A percentile compares a stretch with the other conserved stretches of the same genome.
phyloP scores from a whole-genome alignment of 1,140 invertebrate species.

The Temnothorax curvispinosus region DNA sequence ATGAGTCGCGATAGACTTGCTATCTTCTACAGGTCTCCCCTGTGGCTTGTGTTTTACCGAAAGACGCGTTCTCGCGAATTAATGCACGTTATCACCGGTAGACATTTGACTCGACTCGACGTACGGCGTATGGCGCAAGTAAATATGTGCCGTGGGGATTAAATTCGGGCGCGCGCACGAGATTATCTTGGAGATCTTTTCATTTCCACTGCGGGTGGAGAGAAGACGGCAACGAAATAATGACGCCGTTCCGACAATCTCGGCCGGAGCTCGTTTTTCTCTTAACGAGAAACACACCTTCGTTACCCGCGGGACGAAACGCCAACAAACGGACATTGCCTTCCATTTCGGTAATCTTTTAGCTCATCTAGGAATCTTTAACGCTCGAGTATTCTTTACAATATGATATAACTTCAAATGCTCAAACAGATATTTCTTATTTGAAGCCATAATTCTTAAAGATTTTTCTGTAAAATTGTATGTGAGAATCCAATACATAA shows the following conservation, averaged over 20 bases:
- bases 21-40: not conserved
- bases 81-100: slow-evolving; percentile 25
- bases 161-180: not conserved
- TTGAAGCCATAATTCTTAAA: not conserved
- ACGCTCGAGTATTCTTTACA: not conserved
- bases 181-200: slow-evolving; percentile 41
- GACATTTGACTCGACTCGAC: not conserved
- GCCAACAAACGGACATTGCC: slow-evolving; percentile 32
- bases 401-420: not conserved
- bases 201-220: slow-evolving; percentile 3
- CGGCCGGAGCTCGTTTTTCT: slow-evolving; percentile 29
- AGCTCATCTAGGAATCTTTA: slow-evolving; percentile 2
- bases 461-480: not conserved
- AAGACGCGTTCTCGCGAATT: slow-evolving; percentile 20
- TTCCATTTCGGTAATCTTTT: slow-evolving; percentile 36
- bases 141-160: not conserved
- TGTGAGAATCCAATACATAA: not conserved
- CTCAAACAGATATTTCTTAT: not conserved
- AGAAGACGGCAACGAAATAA: slow-evolving; percentile 42
- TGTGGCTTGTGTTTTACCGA: not conserved
- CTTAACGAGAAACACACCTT: slow-evolving; percentile 55
- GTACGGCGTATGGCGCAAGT: not conserved
- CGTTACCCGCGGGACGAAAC: slow-evolving; percentile 29
- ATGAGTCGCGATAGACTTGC: not conserved
- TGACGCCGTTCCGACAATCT: slow-evolving; percentile 14